A percentile compares a stretch with the other conserved stretches of the same genome.
Evolutionary conservation across 2,113 vertebrate genomes (phyloP).

Genomic region (Callionymus lyra): DNA sequence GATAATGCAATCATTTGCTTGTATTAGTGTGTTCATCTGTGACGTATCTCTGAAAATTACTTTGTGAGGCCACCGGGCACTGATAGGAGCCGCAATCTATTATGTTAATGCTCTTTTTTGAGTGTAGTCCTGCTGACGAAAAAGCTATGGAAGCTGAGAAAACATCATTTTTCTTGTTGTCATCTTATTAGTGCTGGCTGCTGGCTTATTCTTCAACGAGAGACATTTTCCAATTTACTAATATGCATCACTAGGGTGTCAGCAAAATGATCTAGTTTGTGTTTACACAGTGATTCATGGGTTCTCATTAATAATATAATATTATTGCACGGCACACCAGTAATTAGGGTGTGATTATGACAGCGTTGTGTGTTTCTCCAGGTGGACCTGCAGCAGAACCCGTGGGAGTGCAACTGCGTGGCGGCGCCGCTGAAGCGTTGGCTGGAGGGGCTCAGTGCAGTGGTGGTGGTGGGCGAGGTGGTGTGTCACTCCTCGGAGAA

Average conservation of each 20-base stretch:
- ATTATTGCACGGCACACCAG: slow-evolving; percentile 9
- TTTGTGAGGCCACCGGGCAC: slow-evolving; percentile 1
- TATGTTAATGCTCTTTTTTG: slow-evolving; percentile 31
- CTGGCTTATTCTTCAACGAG: slow-evolving; percentile 11
- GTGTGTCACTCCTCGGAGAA: slow-evolving; percentile 82
- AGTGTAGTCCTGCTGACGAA: slow-evolving; percentile 9
- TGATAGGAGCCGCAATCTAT: slow-evolving; percentile 7
- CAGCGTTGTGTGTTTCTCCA: slow-evolving; percentile 55
- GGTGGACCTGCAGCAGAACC: slow-evolving; percentile 96
- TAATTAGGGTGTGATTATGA: slow-evolving; percentile 32
- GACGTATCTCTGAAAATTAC: slow-evolving; percentile 9
- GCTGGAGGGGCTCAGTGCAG: slow-evolving; percentile 91
- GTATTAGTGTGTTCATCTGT: slow-evolving; percentile 15
- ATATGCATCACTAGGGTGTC: slow-evolving; percentile 2
- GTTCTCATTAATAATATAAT: too few species aligned
- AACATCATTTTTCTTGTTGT: slow-evolving; percentile 33
- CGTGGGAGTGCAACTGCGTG: slow-evolving; percentile 92
- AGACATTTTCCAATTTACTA: slow-evolving; percentile 9
- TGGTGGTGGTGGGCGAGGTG: slow-evolving; percentile 89
- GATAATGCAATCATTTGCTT: slow-evolving; percentile 24
- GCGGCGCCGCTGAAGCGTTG: slow-evolving; percentile 91
- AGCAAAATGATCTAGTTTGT: slow-evolving; percentile 4
- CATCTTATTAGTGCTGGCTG: slow-evolving; percentile 14
- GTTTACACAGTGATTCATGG: slow-evolving; percentile 27
- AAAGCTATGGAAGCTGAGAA: slow-evolving; percentile 12